Conservation (phyloP, 2,888 invertebrate genomes). For the Calliscelio sp. region DNA sequence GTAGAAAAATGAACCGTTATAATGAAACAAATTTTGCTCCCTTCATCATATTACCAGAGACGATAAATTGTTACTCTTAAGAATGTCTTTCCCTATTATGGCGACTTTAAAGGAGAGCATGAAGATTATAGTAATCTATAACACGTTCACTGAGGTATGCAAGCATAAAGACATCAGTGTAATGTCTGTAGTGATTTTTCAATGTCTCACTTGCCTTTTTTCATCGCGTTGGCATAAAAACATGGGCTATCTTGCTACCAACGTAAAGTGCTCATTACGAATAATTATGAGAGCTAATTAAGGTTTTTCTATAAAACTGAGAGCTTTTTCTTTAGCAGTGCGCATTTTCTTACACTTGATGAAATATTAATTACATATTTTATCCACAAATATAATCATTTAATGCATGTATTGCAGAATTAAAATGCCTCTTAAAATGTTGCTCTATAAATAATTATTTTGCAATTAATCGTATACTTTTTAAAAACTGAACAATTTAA, state of each 20-base stretch:
- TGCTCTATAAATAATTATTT: too few relatives aligned
- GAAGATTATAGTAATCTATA: constrained; percentile 68
- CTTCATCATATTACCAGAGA: constrained; percentile 37
- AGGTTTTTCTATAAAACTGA: constrained; percentile 54
- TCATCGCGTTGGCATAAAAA: constrained; percentile 59
- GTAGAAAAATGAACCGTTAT: constrained; percentile 41
- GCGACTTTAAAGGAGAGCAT: constrained; percentile 63
- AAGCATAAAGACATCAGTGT: constrained; percentile 66
- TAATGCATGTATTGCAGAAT: too few relatives aligned
- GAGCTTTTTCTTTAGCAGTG: constrained; percentile 28
- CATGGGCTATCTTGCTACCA: constrained; percentile 54
- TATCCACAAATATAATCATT: constrained; percentile 16
- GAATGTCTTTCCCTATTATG: constrained; percentile 65
- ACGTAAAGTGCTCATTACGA: constrained; percentile 68
- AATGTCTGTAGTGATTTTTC: constrained; percentile 70
- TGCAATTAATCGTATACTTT: too few relatives aligned
- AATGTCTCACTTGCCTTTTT: constrained; percentile 60
- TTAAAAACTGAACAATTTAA: too few relatives aligned
- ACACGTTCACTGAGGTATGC: constrained; percentile 64
- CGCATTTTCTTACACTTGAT: constrained; percentile 35
- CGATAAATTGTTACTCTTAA: constrained; percentile 63
- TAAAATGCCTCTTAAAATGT: too few relatives aligned
- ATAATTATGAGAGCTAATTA: constrained; percentile 72
- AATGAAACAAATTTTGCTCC: constrained; percentile 45
- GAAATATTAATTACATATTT: constrained; percentile 55